phyloP scores from a whole-genome alignment of 2,113 vertebrate genomes.

The Pomatostomus ruficeps region DNA sequence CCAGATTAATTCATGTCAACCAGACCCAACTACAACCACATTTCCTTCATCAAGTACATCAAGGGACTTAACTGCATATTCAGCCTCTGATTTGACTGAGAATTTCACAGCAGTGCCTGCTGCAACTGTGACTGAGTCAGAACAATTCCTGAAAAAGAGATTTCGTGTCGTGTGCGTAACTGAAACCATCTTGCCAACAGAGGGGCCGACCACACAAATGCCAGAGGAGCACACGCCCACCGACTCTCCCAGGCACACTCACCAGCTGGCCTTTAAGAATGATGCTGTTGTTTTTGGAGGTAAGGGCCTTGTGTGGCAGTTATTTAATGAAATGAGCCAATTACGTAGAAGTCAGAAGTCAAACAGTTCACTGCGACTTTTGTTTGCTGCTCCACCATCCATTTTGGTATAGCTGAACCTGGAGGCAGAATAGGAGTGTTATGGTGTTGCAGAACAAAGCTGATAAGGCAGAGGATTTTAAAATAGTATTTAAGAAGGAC shows the following conservation, averaged over 20 bases:
- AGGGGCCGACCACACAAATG: background rate
- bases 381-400: background rate
- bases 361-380: background rate
- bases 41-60: background rate
- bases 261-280: conserved; percentile 39
- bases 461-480: background rate
- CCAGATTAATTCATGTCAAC: conserved; percentile 69
- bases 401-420: background rate
- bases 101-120: background rate
- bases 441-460: background rate
- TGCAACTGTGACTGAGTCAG: background rate
- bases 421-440: background rate
- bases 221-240: background rate
- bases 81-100: background rate
- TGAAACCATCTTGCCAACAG: conserved; percentile 26
- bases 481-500: background rate
- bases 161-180: conserved; percentile 56
- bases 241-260: background rate
- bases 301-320: background rate
- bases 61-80: background rate
- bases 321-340: background rate
- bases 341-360: background rate
- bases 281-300: conserved; percentile 72
- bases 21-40: conserved; percentile 34
- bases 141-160: background rate